Evolutionary conservation across 2,888 invertebrate genomes (phyloP), one percentile per base, ranked within the genome.

Genomic region (Andrena haemorrhoa): DNA sequence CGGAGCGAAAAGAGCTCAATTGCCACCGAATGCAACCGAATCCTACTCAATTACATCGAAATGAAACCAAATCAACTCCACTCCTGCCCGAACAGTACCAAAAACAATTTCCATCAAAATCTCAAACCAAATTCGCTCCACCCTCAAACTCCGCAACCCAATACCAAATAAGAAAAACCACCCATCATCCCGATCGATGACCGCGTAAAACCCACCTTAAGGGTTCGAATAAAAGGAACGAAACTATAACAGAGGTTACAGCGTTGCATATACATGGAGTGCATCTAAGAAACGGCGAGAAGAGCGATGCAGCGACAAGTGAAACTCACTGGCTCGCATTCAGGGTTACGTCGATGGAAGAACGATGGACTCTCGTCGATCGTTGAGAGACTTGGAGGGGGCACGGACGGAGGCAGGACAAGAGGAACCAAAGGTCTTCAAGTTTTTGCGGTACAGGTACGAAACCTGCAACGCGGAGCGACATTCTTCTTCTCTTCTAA

Each of bases 391-490:
- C 1, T 33, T 10, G 4, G 12, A 8, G 26, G 31, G 16, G 20
- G 61, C 51, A 58, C 35, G 58, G 73, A 85, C 79, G 85, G 58
- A 51, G 31, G 68, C 72, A 60, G 76, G 76, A 82, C 87, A 75
- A 77, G 82, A 87, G 86, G 79, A 82, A 82, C 88, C 78, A 88
- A 88, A 87, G 88, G 87, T 88, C 89, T 88, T 87, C 89, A 87
- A 87, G 88, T 88, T 88, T 88, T 88, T 88, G 89, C 69, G 7
- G 60, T 56, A 49, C 66, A 63, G 70, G 64, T 83, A 85, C 89
- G 80, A 88, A 85, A 86, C 79, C 85, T 74, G 85, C 77, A 68
- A 86, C 86, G 83, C 79, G 47, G 85, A 78, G 74, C 87, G 84
- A 82, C 88, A 88, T 88, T 88, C 88, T 87, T 87, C 82, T 82